A percentile compares a stretch with the other conserved stretches of the same genome.
These are phyloP conservation scores for Sebastes trivittatus DNA, from an alignment of 2,797 vertebrate genomes.

Conservation along the genomic window DNA sequence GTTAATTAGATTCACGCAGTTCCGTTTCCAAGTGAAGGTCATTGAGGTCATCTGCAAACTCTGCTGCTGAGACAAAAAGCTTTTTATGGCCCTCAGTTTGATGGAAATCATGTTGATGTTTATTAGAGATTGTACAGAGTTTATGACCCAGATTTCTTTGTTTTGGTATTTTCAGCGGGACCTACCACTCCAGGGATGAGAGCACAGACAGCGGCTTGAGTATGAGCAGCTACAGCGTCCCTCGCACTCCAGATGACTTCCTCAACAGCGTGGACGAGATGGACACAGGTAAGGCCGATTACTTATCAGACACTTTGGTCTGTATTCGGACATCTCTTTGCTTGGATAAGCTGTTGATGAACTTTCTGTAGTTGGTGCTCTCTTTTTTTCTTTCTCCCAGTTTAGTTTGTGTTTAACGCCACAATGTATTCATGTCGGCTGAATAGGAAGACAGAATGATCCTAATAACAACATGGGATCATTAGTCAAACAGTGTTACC, in stretches of 20 bases:
- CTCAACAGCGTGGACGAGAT: slow-evolving; percentile 99
- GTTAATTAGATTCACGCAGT: slow-evolving; percentile 20
- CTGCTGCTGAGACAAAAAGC: not conserved
- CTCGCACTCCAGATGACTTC: slow-evolving; percentile 98
- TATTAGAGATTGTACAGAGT: not conserved
- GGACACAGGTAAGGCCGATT: slow-evolving; percentile 89
- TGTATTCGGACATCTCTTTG: not conserved
- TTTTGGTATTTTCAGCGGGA: slow-evolving; percentile 83
- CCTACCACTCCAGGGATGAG: slow-evolving; percentile 98
- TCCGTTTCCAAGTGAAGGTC: slow-evolving; percentile 9
- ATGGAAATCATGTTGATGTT: not conserved
- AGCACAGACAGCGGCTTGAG: slow-evolving; percentile 98
- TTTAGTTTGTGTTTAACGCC: no score
- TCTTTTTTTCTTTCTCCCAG: no score
- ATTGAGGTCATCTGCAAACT: not conserved
- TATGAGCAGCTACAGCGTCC: slow-evolving; percentile 99
- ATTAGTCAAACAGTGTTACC: not conserved
- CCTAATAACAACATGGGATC: not conserved
- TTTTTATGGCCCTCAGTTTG: not conserved
- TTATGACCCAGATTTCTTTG: not conserved
- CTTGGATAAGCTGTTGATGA: not conserved
- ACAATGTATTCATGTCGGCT: not conserved
- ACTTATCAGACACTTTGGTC: not conserved
- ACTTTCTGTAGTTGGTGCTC: not conserved
- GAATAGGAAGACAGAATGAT: not conserved